Evolutionary conservation across 2,797 vertebrate genomes (phyloP).

Genomic region (Megaceryle alcyon): DNA sequence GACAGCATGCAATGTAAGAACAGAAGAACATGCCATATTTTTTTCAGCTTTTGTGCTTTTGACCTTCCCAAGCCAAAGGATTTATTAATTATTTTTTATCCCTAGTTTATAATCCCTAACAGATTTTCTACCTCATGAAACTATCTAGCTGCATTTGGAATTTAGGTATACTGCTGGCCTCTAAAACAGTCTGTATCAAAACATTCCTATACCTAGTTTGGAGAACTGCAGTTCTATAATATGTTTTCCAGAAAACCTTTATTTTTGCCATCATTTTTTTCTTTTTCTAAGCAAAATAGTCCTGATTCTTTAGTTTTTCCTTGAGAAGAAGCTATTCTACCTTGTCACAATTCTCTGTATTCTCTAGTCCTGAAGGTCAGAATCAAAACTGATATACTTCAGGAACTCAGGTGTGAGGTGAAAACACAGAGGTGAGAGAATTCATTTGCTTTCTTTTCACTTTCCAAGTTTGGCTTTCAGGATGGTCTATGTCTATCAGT

Average conservation of each 20-base stretch:
- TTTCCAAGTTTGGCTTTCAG: not conserved
- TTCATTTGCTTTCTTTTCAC: not conserved
- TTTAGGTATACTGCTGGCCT: not conserved
- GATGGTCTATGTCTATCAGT: not conserved
- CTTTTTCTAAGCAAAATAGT: not conserved
- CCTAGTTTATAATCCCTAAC: not conserved
- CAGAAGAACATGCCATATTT: not conserved
- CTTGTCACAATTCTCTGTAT: not conserved
- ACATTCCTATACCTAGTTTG: not conserved
- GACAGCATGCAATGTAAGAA: not conserved
- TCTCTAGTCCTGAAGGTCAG: not conserved
- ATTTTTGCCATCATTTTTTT: not conserved
- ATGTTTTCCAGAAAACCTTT: not conserved
- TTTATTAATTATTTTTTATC: not conserved
- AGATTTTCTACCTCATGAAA: not conserved
- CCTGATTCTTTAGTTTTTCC: not conserved
- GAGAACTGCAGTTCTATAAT: not conserved
- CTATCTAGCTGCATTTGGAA: not conserved
- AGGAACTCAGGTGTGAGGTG: not conserved
- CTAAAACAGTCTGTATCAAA: not conserved
- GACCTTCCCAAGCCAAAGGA: not conserved
- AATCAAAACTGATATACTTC: not conserved
- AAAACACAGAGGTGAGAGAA: not conserved
- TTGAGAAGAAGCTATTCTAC: not conserved
- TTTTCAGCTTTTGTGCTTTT: not conserved